Evolutionary conservation across 1,140 invertebrate species (phyloP).

Genomic region (Druon quercuslanigerum): DNA sequence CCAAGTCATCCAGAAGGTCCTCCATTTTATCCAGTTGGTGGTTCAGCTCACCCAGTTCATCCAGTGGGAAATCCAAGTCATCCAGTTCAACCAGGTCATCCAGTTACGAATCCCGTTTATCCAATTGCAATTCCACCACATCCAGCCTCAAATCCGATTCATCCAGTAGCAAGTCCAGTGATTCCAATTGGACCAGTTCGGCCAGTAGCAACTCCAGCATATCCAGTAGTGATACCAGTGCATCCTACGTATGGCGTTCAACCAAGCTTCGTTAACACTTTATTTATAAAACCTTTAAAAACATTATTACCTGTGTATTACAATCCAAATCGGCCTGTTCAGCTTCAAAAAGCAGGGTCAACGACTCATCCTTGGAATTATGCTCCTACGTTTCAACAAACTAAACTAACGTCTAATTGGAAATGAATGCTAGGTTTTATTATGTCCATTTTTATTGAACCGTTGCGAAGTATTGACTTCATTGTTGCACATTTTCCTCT

Average conservation of each 20-base stretch:
- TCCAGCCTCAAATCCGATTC: slow-evolving; percentile 14
- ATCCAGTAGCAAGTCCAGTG: slow-evolving; percentile 48
- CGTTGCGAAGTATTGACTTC: not conserved
- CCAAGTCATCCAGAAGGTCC: slow-evolving; percentile 42
- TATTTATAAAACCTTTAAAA: slow-evolving; percentile 67
- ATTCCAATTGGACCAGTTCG: slow-evolving; percentile 46
- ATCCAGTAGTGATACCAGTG: slow-evolving; percentile 50
- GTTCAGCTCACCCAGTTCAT: slow-evolving; percentile 52
- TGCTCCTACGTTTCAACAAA: slow-evolving; percentile 40
- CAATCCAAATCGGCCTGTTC: slow-evolving; percentile 58
- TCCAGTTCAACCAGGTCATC: slow-evolving; percentile 39
- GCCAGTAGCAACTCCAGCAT: slow-evolving; percentile 49
- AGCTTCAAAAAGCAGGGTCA: slow-evolving; percentile 55
- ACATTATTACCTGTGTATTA: slow-evolving; percentile 64
- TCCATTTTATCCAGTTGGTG: slow-evolving; percentile 47
- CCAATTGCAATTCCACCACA: slow-evolving; percentile 41
- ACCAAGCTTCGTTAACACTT: slow-evolving; percentile 52
- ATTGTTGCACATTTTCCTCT: slow-evolving; percentile 34
- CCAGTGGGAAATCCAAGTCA: slow-evolving; percentile 49
- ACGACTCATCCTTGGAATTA: slow-evolving; percentile 63
- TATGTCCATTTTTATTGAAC: slow-evolving; percentile 21
- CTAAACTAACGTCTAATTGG: slow-evolving; percentile 54
- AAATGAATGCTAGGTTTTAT: slow-evolving; percentile 40
- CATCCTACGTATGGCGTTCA: slow-evolving; percentile 64
- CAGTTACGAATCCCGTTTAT: slow-evolving; percentile 32